Conservation (phyloP, 2,888 invertebrate species). For the Notodonta dromedarius region DNA sequence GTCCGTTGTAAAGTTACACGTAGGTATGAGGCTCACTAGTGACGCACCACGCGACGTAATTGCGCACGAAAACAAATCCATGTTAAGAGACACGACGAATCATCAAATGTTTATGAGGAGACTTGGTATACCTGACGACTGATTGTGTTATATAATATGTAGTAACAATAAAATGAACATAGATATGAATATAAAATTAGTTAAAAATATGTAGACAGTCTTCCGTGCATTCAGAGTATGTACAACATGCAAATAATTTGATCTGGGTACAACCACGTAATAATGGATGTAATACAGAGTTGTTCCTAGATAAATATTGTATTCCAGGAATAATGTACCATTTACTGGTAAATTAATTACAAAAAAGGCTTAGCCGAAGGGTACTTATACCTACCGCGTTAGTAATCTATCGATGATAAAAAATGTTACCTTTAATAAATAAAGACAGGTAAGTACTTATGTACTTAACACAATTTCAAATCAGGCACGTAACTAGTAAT, state of each 20-base stretch:
- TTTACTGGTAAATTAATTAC: conserved; percentile 8
- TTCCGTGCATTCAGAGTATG: neutral
- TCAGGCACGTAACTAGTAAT: too few species aligned
- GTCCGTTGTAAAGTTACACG: conserved; percentile 42
- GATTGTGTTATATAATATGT: neutral
- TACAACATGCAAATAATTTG: too few species aligned
- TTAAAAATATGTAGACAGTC: too few species aligned
- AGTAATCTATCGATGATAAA: conserved; percentile 11
- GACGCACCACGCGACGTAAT: conserved; percentile 57
- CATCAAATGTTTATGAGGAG: conserved; percentile 28
- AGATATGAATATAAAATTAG: too few species aligned
- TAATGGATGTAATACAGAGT: neutral
- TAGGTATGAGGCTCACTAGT: conserved; percentile 36
- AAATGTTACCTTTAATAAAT: neutral
- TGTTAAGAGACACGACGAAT: conserved; percentile 39
- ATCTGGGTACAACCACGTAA: too few species aligned
- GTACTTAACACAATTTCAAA: too few species aligned
- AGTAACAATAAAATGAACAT: too few species aligned
- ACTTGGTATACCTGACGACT: conserved; percentile 21
- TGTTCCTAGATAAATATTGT: neutral
- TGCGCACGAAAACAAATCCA: conserved; percentile 46
- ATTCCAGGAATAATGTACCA: neutral
- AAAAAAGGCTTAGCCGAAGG: conserved; percentile 9
- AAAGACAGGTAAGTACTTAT: too few species aligned
- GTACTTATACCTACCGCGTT: neutral